Conservation (phyloP, 1,140 invertebrate species). For the Cyphomyrmex costatus region DNA sequence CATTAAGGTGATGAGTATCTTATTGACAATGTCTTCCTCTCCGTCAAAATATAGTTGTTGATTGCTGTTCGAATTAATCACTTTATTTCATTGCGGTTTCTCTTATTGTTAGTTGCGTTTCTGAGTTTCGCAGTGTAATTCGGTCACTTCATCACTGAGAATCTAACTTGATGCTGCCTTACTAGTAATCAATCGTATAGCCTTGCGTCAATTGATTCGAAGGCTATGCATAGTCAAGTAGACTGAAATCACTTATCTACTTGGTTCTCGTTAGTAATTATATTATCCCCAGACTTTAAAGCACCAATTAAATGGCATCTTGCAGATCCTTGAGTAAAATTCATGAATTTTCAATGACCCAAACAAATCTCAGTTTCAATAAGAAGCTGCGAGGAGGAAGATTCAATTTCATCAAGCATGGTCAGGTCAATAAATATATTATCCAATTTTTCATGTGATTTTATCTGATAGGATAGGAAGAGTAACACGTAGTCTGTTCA, state of each 20-base stretch:
- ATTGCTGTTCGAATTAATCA: slow-evolving; percentile 16
- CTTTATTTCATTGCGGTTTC: slow-evolving; percentile 31
- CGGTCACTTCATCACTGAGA: slow-evolving; percentile 30
- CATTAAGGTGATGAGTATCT: neutral
- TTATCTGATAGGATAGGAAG: neutral
- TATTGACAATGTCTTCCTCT: neutral
- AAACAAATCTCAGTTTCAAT: slow-evolving; percentile 21
- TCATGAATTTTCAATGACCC: slow-evolving; percentile 5
- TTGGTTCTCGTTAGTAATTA: slow-evolving; percentile 61
- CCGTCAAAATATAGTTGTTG: neutral
- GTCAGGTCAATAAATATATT: neutral
- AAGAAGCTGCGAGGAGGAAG: neutral
- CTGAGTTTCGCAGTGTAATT: slow-evolving; percentile 19
- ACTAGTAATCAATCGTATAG: slow-evolving; percentile 2
- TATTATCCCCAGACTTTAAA: slow-evolving; percentile 60
- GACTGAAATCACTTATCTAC: slow-evolving; percentile 45
- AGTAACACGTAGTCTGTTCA: neutral
- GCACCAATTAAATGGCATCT: slow-evolving; percentile 48
- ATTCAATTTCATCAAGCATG: slow-evolving; percentile 54
- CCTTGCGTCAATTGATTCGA: slow-evolving; percentile 27
- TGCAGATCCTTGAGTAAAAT: slow-evolving; percentile 50
- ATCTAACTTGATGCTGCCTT: slow-evolving; percentile 33
- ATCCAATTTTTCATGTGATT: slow-evolving; percentile 4
- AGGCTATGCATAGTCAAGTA: slow-evolving; percentile 49
- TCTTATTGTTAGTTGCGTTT: slow-evolving; percentile 16